Conservation (phyloP, 2,113 vertebrate species). For the Andinoacara biseriatus region DNA sequence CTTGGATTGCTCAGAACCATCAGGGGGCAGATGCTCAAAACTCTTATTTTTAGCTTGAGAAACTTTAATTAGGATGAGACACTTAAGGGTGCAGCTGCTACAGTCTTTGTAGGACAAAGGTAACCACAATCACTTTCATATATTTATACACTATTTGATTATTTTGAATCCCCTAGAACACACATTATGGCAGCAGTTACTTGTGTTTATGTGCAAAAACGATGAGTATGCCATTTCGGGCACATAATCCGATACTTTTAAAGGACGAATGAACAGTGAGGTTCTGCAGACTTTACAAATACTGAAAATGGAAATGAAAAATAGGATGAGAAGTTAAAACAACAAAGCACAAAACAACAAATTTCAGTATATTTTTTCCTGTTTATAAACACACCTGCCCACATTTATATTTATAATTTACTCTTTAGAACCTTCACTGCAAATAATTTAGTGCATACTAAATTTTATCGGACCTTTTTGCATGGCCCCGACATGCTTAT, state of each 20-base stretch:
- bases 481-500: no score
- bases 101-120: neutral
- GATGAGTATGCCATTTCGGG: neutral
- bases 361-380: neutral
- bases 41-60: slow-evolving; percentile 17
- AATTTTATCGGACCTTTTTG: neutral
- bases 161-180: neutral
- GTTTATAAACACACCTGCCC: neutral
- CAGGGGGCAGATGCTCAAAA: neutral
- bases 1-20: neutral
- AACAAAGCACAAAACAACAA: neutral
- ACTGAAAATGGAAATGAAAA: neutral
- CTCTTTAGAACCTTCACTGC: neutral
- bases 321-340: neutral
- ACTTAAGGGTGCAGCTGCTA: neutral
- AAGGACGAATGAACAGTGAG: neutral
- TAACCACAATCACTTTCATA: neutral
- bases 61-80: slow-evolving; percentile 20
- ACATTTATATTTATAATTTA: neutral
- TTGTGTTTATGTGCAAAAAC: neutral
- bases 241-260: neutral
- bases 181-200: neutral
- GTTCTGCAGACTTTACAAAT: no score
- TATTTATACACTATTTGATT: neutral
- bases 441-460: neutral